Evolutionary conservation across 2,888 invertebrate species (phyloP).

Genomic region (Drosophila pseudotalamancana): DNA sequence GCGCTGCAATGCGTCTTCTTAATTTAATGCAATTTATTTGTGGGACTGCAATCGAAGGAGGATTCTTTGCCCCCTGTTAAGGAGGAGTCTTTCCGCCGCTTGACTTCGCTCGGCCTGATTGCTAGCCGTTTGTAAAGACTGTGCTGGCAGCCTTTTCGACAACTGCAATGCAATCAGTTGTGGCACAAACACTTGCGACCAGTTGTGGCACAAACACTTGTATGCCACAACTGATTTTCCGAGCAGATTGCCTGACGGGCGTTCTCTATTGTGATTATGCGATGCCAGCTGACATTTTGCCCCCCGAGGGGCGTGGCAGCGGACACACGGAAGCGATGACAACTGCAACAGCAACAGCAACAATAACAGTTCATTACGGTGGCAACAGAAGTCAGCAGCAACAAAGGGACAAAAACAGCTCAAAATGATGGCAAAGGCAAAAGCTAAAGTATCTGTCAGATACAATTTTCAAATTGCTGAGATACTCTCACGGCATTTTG

Average conservation of each 20-base stretch:
- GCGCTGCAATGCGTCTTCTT: slow-evolving; percentile 51
- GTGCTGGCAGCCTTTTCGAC: slow-evolving; percentile 18
- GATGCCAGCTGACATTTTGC: slow-evolving; percentile 57
- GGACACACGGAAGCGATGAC: slow-evolving; percentile 67
- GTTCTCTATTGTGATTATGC: slow-evolving; percentile 74
- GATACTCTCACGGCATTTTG: slow-evolving; percentile 72
- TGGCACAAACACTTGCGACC: slow-evolving; percentile 45
- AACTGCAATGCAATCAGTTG: slow-evolving; percentile 45
- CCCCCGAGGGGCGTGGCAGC: slow-evolving; percentile 16
- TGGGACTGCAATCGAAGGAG: slow-evolving; percentile 20
- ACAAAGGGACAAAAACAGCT: background rate
- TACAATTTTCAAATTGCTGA: slow-evolving; percentile 74
- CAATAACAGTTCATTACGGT: slow-evolving; percentile 52
- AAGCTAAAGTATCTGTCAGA: slow-evolving; percentile 54
- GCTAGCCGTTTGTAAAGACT: slow-evolving; percentile 31
- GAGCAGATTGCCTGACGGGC: slow-evolving; percentile 61
- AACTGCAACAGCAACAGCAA: slow-evolving; percentile 24
- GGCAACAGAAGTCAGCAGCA: slow-evolving; percentile 47
- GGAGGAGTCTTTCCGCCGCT: background rate
- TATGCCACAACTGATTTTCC: slow-evolving; percentile 49
- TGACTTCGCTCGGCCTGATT: slow-evolving; percentile 34
- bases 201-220: slow-evolving; percentile 45
- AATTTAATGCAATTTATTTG: slow-evolving; percentile 61
- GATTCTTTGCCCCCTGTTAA: too few relatives aligned
- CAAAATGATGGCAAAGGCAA: slow-evolving; percentile 16